Conservation (phyloP, 2,113 vertebrate species). For the Ranitomeya variabilis region DNA sequence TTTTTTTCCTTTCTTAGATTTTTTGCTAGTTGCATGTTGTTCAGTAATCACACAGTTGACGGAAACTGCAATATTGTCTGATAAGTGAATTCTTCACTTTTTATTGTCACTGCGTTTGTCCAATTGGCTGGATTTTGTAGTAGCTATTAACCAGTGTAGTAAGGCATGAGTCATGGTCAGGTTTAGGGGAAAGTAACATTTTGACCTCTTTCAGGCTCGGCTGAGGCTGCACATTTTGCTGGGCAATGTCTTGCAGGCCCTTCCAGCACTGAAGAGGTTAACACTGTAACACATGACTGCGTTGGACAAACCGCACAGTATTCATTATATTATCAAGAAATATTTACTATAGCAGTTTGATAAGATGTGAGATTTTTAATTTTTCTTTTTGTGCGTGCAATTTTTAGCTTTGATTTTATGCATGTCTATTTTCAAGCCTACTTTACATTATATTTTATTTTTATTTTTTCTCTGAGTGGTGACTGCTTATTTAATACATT, state of each 20-base stretch:
- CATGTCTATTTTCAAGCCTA: constrained; percentile 86
- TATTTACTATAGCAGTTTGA: constrained; percentile 99
- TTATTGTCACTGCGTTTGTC: constrained; percentile 72
- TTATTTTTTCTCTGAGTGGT: constrained; percentile 87
- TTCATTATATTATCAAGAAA: constrained; percentile 89
- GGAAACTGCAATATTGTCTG: constrained; percentile 94
- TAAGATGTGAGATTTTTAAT: constrained; percentile 82
- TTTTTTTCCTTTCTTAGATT: not conserved
- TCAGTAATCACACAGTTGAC: constrained; percentile 76
- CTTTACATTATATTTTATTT: constrained; percentile 79
- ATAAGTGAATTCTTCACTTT: constrained; percentile 73
- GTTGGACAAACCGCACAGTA: constrained; percentile 97
- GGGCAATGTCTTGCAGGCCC: constrained; percentile 44
- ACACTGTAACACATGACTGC: constrained; percentile 84
- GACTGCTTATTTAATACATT: constrained; percentile 99
- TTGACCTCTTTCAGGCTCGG: constrained; percentile 60
- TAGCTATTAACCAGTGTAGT: constrained; percentile 80
- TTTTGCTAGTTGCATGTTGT: constrained; percentile 76
- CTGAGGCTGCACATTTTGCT: constrained; percentile 31
- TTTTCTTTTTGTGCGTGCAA: constrained; percentile 83
- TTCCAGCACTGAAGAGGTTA: constrained; percentile 66
- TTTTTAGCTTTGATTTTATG: constrained; percentile 93
- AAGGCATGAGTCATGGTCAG: constrained; percentile 90
- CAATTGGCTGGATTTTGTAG: constrained; percentile 74
- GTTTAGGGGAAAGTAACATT: constrained; percentile 61